Conservation (phyloP, 2,113 vertebrate species). For the Actenoides lindsayi region DNA sequence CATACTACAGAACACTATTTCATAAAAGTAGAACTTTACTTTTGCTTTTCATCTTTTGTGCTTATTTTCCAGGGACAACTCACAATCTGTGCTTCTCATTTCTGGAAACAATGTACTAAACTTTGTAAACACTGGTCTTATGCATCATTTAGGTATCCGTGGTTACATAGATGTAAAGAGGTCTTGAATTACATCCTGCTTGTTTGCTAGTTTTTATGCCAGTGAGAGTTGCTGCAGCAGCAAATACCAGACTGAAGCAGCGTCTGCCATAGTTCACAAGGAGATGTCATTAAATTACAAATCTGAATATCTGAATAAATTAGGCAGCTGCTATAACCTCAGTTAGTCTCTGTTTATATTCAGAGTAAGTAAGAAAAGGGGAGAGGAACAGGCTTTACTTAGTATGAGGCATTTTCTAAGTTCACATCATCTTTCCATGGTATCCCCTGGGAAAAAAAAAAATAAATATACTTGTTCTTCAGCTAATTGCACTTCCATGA, state of each 20-base stretch:
- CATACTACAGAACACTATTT: not conserved
- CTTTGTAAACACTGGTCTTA: constrained; percentile 16
- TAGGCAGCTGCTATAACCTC: not conserved
- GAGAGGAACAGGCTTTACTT: not conserved
- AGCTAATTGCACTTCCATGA: not conserved
- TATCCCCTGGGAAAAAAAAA: not conserved
- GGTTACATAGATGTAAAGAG: not conserved
- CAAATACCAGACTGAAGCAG: not conserved
- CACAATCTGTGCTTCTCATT: not conserved
- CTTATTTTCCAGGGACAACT: not conserved
- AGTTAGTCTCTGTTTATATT: not conserved
- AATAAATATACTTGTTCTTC: not conserved
- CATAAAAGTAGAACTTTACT: not conserved
- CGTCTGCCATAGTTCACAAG: not conserved
- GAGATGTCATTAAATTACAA: not conserved
- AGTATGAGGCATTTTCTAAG: not conserved
- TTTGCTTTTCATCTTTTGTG: not conserved
- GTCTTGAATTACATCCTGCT: not conserved
- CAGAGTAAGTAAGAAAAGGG: not conserved
- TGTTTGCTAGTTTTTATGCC: not conserved
- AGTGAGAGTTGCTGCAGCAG: not conserved
- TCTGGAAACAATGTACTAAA: not conserved
- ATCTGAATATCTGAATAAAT: constrained; percentile 3
- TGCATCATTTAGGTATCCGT: not conserved
- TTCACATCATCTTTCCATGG: not conserved